Base-by-base conservation (phyloP, 1,140 invertebrate species). In the Oncopodura yosiiana region DNA sequence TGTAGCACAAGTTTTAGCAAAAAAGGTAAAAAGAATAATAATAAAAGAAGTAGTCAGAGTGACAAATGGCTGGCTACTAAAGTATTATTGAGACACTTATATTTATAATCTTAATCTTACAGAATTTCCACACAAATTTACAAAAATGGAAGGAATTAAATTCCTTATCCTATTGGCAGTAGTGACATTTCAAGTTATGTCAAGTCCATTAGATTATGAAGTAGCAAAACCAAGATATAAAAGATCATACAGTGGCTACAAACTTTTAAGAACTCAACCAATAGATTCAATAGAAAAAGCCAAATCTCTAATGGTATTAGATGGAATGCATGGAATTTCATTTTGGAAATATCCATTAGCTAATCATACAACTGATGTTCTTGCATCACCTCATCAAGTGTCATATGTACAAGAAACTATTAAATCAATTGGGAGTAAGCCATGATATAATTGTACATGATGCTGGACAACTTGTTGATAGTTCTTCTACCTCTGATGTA, bases 381-480 rank as follows among this genome's bases (percentile, higher is more conserved):
- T 87, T 21, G 75, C 86, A 18, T 77, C 82, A 2, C 81, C 82
- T 8, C 77, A 78, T 32, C 69, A 81, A 34, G 62, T 80, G 2
- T 65, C 69, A 0, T 78, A 82, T 38, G 71, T 86, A 0, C 79
- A 81, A 64, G 75, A 78, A 32, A 26, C 78, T 79, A 49, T 66
- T 87, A 1, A 74, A 75, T 37, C 74, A 77, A 6, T 74, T 75
- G 49, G 75, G 76, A 29, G 79, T 87, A 9, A 73, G 79, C 24
- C 82, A 78, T 62, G 75, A 78, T 44, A 75, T 86, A 1, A 67
- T 86, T 34, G 82, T 86, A 66, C 76, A 78, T 51, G 82, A 88
- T 68, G 73, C 87, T 56, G 76, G 81, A 75, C 81, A 83, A 75
- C 12, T 51, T n/a, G 19, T 8, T 6, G 38, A 41, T 6, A 41